phyloP scores from a whole-genome alignment of 2,888 invertebrate species.

The Drosophila pullipes region DNA sequence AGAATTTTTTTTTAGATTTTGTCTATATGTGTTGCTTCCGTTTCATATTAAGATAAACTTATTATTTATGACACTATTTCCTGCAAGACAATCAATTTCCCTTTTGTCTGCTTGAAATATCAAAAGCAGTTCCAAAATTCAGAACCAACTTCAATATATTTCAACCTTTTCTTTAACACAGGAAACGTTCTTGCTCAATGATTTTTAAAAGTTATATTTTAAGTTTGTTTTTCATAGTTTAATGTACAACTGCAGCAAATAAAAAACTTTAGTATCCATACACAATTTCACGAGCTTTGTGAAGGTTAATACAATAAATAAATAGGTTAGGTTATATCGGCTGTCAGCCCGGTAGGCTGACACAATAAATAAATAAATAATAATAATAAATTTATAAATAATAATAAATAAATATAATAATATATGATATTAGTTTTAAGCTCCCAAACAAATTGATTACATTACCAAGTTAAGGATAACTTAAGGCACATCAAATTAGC shows the following conservation, averaged over 20 bases:
- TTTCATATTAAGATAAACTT: not conserved
- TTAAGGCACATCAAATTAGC: slow-evolving; percentile 30
- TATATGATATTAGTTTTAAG: not conserved
- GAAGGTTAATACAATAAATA: not conserved
- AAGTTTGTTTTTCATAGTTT: not conserved
- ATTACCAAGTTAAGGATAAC: slow-evolving; percentile 15
- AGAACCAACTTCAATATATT: slow-evolving; percentile 6
- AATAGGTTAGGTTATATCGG: too few species aligned
- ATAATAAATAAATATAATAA: not conserved
- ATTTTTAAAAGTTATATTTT: not conserved
- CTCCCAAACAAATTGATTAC: slow-evolving; percentile 47
- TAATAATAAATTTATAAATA: not conserved
- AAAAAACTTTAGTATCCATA: not conserved
- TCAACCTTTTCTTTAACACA: not conserved
- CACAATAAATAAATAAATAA: not conserved
- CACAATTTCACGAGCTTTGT: not conserved
- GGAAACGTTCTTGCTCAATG: not conserved
- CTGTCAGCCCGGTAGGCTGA: too few species aligned
- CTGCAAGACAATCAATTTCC: not conserved
- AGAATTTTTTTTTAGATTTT: not conserved
- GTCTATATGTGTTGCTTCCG: slow-evolving; percentile 12
- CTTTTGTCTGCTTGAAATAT: not conserved
- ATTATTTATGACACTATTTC: slow-evolving; percentile 3
- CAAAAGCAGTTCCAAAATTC: not conserved
- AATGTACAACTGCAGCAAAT: slow-evolving; percentile 40